A percentile compares a stretch with the other conserved stretches of the same genome.
Evolutionary conservation across 2,113 vertebrate genomes (phyloP).

Genomic region (Sebastes fasciatus): DNA sequence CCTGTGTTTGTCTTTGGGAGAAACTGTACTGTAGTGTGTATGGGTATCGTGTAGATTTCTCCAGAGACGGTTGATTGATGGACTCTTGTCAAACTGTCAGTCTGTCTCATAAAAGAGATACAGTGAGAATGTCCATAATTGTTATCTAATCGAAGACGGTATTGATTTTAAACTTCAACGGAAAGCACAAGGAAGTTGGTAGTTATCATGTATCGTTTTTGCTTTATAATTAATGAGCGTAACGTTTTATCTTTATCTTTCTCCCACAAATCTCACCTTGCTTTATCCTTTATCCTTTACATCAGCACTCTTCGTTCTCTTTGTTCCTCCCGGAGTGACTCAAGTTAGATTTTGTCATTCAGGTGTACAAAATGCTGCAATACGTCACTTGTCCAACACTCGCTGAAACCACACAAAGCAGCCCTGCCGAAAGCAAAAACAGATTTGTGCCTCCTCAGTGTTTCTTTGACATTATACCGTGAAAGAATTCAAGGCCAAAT

Average conservation of each 20-base stretch:
- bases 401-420: not conserved
- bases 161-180: constrained; percentile 76
- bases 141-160: constrained; percentile 64
- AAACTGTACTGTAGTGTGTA: constrained; percentile 21
- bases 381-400: not conserved
- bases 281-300: constrained; percentile 46
- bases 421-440: not conserved
- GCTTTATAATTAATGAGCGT: constrained; percentile 67
- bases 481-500: constrained; percentile 7
- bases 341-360: not conserved
- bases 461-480: not conserved
- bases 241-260: constrained; percentile 46
- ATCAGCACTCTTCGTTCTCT: constrained; percentile 8
- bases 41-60: constrained; percentile 49
- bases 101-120: constrained; percentile 72
- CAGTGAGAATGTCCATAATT: constrained; percentile 72
- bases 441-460: not conserved
- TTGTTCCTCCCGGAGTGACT: constrained; percentile 20
- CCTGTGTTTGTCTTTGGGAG: constrained; percentile 34
- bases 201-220: constrained; percentile 65
- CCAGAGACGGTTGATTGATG: constrained; percentile 76
- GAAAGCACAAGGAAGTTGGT: constrained; percentile 46
- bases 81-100: constrained; percentile 75
- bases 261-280: constrained; percentile 58
- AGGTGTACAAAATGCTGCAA: not conserved